Evolutionary conservation across 2,113 vertebrate genomes (phyloP), one percentile per base, ranked within the genome.

Genomic region (Mustela lutreola): DNA sequence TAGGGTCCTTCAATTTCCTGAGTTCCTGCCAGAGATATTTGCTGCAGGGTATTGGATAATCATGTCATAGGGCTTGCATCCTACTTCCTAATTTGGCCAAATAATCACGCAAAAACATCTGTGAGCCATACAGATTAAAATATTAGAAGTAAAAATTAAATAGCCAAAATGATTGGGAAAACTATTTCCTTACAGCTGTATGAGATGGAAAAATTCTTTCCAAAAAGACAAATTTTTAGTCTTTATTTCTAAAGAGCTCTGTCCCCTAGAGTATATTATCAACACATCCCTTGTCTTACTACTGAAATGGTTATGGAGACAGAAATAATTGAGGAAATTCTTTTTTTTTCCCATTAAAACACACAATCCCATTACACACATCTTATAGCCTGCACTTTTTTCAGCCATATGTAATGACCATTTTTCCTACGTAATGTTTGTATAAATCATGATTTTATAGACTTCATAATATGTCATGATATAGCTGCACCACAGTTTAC

Each of bases 261-360:
- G 22, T 53, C 33, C 11, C 14, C 36, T 81, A 33, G 21, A 73
- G 89, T 79, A 78, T 42, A 18, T 56, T 87, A 92, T 79, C 56
- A 83, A 50, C 24, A 94, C 1, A 53, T 36, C 11, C 16, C 56
- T 89, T 71, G 12, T 92, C 24, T 91, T 42, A 94, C 42, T 81
- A 78, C 78, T 78, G 73, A 91, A 70, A 83, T 76, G 60, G 36
- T 53, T 84, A 70, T 33, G 90, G 31, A 93, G 67, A 42, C 10
- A n/a, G 28, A 94, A 62, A 56, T 36, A 70, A 91, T 21, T 50
- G 67, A 76, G 24, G 5, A 79, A 63, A 21, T n/a, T 83, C 50
- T 73, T 42, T 7, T 67, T 67, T 96, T 89, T 67, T 82, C 62
- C 79, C 53, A 91, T 75, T 89, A 33, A 86, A 95, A 95, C 73